Evolutionary conservation across 2,113 vertebrate genomes (phyloP), one percentile per base, ranked within the genome.

Genomic region (Prinia subflava): DNA sequence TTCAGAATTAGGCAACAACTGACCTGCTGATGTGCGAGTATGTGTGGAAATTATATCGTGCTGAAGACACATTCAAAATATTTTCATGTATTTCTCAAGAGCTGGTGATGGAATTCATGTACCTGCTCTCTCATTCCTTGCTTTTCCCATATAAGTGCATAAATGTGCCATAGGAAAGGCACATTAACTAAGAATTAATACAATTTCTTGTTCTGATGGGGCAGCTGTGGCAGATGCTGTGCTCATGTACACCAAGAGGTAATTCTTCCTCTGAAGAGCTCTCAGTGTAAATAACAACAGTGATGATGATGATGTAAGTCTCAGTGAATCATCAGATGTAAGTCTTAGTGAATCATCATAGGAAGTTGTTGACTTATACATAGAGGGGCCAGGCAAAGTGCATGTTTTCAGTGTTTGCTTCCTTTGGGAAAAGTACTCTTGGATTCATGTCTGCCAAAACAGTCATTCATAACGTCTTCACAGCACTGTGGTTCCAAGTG

Each of bases 241-340:
- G 23, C 71, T 89, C 2, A 9, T 70, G 64, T 33, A 69, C 25
- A 78, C 46, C 42, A 55, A 78, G 69, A 88, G 27, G 39, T n/a
- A 80, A 63, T 92, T 70, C 56, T 70, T 87, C 39, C 84, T 87
- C 78, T 90, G 81, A 95, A 94, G 77, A 86, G 16, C 35, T 92
- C 60, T 71, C 71, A 52, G 46, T 78, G 62, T 92, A 91, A 96
- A 85, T 67, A 93, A 91, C 46, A 83, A 68, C 39, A 55, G 50
- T 27, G 78, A 49, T 90, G 65, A 49, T 90, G 65, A 67, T 93
- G 86, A 92, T 87, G 84, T 71, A 91, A 89, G 37, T 71, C 76
- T 83, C 33, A 41, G 47, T 89, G 96, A 89, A 87, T 95, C 87
- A 93, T 86, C 49, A 49, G 79, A 92, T 91, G 52, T 63, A 87